Conservation (phyloP, 23 tunicate species). For the Halocynthia roretzi region DNA sequence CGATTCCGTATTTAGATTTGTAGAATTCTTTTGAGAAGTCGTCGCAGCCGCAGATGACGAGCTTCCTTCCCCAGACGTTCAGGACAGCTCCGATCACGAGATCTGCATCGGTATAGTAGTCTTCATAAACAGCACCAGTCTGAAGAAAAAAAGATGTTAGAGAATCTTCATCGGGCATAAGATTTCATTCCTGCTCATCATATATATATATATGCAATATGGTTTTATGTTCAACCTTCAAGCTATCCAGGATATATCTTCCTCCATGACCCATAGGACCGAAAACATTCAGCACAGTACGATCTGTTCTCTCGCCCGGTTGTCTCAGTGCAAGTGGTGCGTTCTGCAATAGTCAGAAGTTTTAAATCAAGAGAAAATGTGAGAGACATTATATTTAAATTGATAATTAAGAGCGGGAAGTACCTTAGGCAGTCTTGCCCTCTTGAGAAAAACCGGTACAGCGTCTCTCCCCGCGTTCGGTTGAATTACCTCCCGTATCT, state of each 20-base stretch:
- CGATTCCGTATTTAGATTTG: conserved; percentile 89
- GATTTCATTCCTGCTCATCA: background rate
- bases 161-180: background rate
- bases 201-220: background rate
- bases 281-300: conserved; percentile 96
- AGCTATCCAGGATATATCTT: conserved; percentile 79
- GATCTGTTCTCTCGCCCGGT: conserved; percentile 89
- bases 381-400: background rate
- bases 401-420: background rate
- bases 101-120: conserved; percentile 94
- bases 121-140: conserved; percentile 97
- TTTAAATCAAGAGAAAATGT: background rate
- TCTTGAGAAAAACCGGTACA: conserved; percentile 75
- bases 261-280: conserved; percentile 97
- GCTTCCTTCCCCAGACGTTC: conserved; percentile 88
- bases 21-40: conserved; percentile 95
- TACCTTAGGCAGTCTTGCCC: conserved; percentile 87
- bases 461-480: conserved; percentile 91
- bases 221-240: conserved; percentile 42
- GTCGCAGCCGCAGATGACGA: conserved; percentile 75
- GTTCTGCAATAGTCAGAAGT: conserved; percentile 42
- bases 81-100: conserved; percentile 77
- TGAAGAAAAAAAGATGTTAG: conserved; percentile 9
- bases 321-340: conserved; percentile 83
- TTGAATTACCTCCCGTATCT: conserved; percentile 82